These are phyloP conservation scores for Alectura lathami DNA, from an alignment of 2,113 vertebrate species.

Conservation along the genomic window DNA sequence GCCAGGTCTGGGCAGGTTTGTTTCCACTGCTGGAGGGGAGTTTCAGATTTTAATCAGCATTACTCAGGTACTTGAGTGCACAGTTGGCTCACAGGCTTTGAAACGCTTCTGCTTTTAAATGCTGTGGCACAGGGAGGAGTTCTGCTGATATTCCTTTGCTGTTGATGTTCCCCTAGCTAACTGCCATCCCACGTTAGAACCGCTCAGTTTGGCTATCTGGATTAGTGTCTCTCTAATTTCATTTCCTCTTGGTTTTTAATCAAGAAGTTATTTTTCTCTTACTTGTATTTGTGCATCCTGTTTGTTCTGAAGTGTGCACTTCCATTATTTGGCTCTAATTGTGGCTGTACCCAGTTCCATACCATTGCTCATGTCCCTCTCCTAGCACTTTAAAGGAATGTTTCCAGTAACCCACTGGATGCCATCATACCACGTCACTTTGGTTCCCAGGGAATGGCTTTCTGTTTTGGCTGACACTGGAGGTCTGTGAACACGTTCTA, in stretches of 20 bases:
- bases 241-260: conserved; percentile 6
- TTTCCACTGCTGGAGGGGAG: not conserved
- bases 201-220: not conserved
- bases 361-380: not conserved
- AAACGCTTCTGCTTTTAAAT: not conserved
- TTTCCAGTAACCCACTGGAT: not conserved
- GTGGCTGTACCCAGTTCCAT: accelerated
- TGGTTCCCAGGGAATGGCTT: not conserved
- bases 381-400: not conserved
- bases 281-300: not conserved
- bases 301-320: not conserved
- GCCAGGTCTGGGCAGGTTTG: not conserved
- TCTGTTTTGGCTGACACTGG: not conserved
- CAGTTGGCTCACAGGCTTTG: not conserved
- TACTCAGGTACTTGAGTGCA: not conserved
- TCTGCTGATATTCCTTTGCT: not conserved
- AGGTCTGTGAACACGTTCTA: not conserved
- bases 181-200: not conserved
- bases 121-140: not conserved
- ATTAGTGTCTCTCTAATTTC: not conserved
- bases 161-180: not conserved
- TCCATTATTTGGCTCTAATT: not conserved
- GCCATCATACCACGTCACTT: not conserved
- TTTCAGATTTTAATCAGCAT: not conserved
- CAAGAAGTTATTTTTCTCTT: not conserved